Evolutionary conservation across 2,113 vertebrate species (phyloP).

Genomic region (Electrona antarctica): DNA sequence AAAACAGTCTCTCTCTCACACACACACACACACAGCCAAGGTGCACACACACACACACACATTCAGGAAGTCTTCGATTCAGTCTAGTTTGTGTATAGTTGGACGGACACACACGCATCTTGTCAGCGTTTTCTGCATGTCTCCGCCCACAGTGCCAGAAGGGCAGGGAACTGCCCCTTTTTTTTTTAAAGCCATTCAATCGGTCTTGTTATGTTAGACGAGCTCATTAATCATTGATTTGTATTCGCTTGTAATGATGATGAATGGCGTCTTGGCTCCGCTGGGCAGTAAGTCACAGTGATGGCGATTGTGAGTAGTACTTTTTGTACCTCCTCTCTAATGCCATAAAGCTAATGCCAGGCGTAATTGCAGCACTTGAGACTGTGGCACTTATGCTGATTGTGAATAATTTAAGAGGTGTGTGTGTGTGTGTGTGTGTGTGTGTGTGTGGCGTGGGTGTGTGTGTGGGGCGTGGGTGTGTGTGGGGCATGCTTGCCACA

Average conservation of each 20-base stretch:
- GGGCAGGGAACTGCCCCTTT: slow-evolving; percentile 5
- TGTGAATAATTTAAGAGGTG: slow-evolving; percentile 54
- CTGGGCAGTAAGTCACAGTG: slow-evolving; percentile 36
- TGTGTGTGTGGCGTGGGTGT: neutral
- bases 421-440: neutral
- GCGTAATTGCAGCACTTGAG: slow-evolving; percentile 52
- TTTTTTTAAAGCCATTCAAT: slow-evolving; percentile 6
- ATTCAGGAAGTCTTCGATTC: neutral
- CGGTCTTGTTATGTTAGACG: slow-evolving; percentile 22
- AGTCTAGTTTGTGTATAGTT: neutral
- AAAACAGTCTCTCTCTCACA: slow-evolving; percentile 12
- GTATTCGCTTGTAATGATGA: slow-evolving; percentile 49
- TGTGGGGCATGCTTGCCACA: neutral
- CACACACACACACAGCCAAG: neutral
- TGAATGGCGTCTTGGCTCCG: slow-evolving; percentile 37
- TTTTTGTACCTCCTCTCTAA: slow-evolving; percentile 48
- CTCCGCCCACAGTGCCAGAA: neutral
- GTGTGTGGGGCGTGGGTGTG: too few species aligned
- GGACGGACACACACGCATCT: neutral
- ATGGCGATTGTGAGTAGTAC: slow-evolving; percentile 34
- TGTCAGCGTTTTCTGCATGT: slow-evolving; percentile 30
- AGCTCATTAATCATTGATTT: slow-evolving; percentile 55
- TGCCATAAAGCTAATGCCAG: slow-evolving; percentile 49
- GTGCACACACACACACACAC: neutral
- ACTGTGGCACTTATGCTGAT: slow-evolving; percentile 54